Evolutionary conservation across 2,113 vertebrate species (phyloP), one percentile per base, ranked within the genome.

Genomic region (Calyptomena viridis): DNA sequence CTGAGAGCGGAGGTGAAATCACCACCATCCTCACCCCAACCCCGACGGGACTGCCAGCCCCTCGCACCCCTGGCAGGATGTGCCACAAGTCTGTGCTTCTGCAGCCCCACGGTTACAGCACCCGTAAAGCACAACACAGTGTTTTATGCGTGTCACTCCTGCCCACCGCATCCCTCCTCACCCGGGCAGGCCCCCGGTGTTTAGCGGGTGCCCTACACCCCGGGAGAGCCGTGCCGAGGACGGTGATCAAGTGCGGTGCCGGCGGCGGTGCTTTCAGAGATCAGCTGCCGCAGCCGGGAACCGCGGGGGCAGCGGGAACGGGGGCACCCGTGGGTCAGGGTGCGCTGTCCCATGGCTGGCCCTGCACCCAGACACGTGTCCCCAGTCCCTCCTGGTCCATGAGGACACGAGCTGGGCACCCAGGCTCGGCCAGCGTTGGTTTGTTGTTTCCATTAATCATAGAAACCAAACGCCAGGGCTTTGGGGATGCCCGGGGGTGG

Each of bases 361-460:
- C 4, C 50, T 20, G 22, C 39, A 12, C 25, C 2, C 5, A 33
- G 44, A 33, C 5, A 6, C 1, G 8, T 27, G 60, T 46, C 22
- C 30, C 5, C 21, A 50, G 46, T 1, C 33, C 33, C 30, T 73
- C 1, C 2, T 17, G 19, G 33, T 31, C 53, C 39, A 30, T 0
- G 2, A 31, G 18, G 53, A 20, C 3, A 1, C 2, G 4, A 44
- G 21, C 31, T 44, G 64, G 31, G 33, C 21, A 27, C 19, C 8
- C 59, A 11, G 39, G 40, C 67, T 40, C 10, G 9, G 24, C 42
- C 8, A 12, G 56, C 8, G 12, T 15, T 4, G 16, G 59, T 67
- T 66, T 15, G 15, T 44, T 16, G 22, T 42, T 74, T 68, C 49
- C 19, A 21, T 28, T 33, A 59, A 46, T 1, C 9, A 14, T 17